Evolutionary conservation across 2,797 vertebrate genomes (phyloP), one percentile per base, ranked within the genome.

Genomic region (Ceryle rudis): DNA sequence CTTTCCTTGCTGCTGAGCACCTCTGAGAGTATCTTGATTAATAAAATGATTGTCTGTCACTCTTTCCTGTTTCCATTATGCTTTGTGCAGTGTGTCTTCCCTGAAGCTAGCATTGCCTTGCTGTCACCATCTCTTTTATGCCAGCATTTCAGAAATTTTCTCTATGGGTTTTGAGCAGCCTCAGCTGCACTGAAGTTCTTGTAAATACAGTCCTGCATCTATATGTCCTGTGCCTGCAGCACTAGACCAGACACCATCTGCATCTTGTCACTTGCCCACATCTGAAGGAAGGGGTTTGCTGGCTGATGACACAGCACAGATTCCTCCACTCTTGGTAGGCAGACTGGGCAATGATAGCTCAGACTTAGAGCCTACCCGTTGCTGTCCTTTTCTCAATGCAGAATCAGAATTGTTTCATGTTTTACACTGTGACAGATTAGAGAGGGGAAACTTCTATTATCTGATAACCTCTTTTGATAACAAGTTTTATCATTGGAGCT

Each of bases 121-220:
- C 89, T 95, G 89, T 94, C 91, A 89, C 60, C 5, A 0, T 81
- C 65, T 96, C 58, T 86, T 91, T 92, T 52, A 91, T 79, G 70
- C 46, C 42, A 91, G 23, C 89, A 86, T 93, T 86, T 96, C 82
- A 94, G 55, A 93, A 81, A 86, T 67, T 70, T 95, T 42, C 62
- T 94, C 77, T 47, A 4, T 81, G 42, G 35, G 31, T 95, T 95
- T 79, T 86, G 82, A 91, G 80, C 66, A 84, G 87, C 41, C 77
- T 93, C 87, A 94, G 77, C 82, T 90, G 73, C 54, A 15, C 55
- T 52, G 70, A 93, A 77, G 22, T 60, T 75, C 37, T 75, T 88
- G 87, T 84, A 86, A 94, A 90, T 66, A 35, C 44, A 64, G 18
- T 81, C 35, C 80, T 81, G 62, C 60, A 60, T 81, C 66, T 88